Base-by-base conservation (phyloP, 2,113 vertebrate species). In the Falco punctatus region DNA sequence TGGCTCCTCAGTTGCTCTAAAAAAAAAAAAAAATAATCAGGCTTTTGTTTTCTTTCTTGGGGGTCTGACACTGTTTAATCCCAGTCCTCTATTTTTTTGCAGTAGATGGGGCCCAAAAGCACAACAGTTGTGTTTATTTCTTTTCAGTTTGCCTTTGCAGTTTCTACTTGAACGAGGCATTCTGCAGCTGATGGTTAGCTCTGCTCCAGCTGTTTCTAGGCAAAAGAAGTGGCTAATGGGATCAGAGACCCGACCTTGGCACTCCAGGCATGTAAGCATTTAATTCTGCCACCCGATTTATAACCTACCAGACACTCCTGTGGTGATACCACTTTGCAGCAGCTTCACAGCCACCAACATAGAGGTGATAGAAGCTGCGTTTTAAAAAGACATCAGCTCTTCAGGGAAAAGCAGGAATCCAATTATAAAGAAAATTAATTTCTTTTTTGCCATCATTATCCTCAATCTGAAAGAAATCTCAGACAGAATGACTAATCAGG, bases 211-310 rank as follows among this genome's bases (percentile, higher is more conserved):
- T 90, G 87, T 81, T 95, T 70, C 3, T 3, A 92, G 66, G 94
- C 1, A 0, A 87, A 77, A 92, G 71, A 83, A 84, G 81, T 12
- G 35, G 91, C 71, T 94, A 93, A 95, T 80, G 79, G 93, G 87
- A 91, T 89, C 86, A 86, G 81, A 84, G 93, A 91, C 81, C 81
- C 15, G 26, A 96, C 92, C 88, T 38, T 89, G 91, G 86, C 88
- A 81, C 94, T 72, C 81, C 81, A 89, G 77, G 74, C 84, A 80
- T 51, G 61, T 65, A 80, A 80, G 84, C 78, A 73, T 95, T 95
- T 96, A 89, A 92, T 96, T 96, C 74, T 96, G 74, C 83, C 84
- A 91, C 85, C 90, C 55, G 2, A 91, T 96, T 96, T 92, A 83
- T 70, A 94, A 94, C 94, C 81, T 73, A 73, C 42, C 91, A 87